Evolutionary conservation across 1,140 invertebrate genomes (phyloP).

Genomic region (Mamestra configurata): DNA sequence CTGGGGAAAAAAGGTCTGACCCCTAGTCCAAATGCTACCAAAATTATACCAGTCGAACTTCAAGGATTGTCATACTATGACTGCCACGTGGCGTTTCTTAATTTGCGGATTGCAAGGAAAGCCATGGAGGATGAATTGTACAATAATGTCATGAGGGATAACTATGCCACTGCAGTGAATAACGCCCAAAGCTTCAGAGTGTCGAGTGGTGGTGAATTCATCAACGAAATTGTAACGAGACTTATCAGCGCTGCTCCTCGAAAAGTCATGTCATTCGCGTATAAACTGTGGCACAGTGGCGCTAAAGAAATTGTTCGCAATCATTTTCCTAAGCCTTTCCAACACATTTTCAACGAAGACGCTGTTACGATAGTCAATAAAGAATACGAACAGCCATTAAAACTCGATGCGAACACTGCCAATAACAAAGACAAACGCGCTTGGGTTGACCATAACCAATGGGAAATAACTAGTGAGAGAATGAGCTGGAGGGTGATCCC

Average conservation of each 20-base stretch:
- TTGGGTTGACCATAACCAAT: slow-evolving; percentile 47
- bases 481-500: slow-evolving; percentile 59
- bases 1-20: slow-evolving; percentile 48
- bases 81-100: slow-evolving; percentile 32
- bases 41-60: slow-evolving; percentile 38
- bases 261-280: too few relatives aligned
- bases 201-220: too few relatives aligned
- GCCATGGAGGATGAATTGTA: slow-evolving; percentile 48
- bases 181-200: too few relatives aligned
- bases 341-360: slow-evolving; percentile 54
- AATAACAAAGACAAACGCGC: slow-evolving; percentile 47
- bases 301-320: slow-evolving; percentile 49
- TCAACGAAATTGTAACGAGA: too few relatives aligned
- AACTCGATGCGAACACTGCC: slow-evolving; percentile 49
- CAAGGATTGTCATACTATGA: slow-evolving; percentile 54
- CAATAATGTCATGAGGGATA: slow-evolving; percentile 28
- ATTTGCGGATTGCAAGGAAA: too few relatives aligned
- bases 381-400: slow-evolving; percentile 49
- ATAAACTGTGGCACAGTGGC: too few relatives aligned
- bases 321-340: slow-evolving; percentile 55
- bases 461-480: slow-evolving; percentile 43
- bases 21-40: slow-evolving; percentile 45
- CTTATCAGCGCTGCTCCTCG: slow-evolving; percentile 45
- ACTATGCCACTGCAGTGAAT: slow-evolving; percentile 49
- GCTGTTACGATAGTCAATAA: slow-evolving; percentile 56